Evolutionary conservation across 1,140 invertebrate species (phyloP).

Genomic region (Drosophila pseudoananassae): DNA sequence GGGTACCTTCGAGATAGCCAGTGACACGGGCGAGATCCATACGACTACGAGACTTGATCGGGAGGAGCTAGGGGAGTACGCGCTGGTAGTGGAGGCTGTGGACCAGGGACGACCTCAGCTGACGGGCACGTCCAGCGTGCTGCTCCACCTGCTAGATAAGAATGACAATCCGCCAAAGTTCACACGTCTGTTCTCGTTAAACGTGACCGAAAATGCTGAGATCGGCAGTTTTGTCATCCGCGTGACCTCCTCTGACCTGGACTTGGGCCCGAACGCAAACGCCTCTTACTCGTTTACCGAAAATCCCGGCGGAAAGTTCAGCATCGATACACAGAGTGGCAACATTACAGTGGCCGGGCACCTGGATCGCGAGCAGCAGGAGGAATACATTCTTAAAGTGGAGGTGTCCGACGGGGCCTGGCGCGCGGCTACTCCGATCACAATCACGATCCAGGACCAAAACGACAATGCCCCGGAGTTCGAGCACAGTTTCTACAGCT

Average conservation of each 20-base stretch:
- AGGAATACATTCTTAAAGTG: constrained; percentile 95
- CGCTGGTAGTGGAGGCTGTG: constrained; percentile 92
- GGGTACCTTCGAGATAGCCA: constrained; percentile 90
- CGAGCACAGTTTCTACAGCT: constrained; percentile 93
- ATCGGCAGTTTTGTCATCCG: constrained; percentile 96
- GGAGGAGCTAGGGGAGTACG: constrained; percentile 93
- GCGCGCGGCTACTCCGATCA: constrained; percentile 94
- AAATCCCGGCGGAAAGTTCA: constrained; percentile 94
- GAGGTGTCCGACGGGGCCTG: constrained; percentile 94
- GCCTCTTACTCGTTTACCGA: constrained; percentile 95
- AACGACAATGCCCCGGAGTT: constrained; percentile 98
- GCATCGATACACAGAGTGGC: constrained; percentile 93
- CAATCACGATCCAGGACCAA: constrained; percentile 96
- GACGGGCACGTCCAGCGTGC: constrained; percentile 93
- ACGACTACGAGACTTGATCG: constrained; percentile 94
- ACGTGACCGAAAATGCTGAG: constrained; percentile 97
- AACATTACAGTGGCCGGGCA: constrained; percentile 95
- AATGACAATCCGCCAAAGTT: constrained; percentile 98
- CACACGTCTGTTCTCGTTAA: constrained; percentile 95
- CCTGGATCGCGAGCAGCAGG: constrained; percentile 94
- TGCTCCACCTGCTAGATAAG: constrained; percentile 94
- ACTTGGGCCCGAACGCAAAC: constrained; percentile 94
- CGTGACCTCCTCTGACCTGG: constrained; percentile 95
- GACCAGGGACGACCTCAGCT: constrained; percentile 93
- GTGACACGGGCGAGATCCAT: constrained; percentile 93